Evolutionary conservation across 2,888 invertebrate genomes (phyloP).

Genomic region (Geophilus truncorum): DNA sequence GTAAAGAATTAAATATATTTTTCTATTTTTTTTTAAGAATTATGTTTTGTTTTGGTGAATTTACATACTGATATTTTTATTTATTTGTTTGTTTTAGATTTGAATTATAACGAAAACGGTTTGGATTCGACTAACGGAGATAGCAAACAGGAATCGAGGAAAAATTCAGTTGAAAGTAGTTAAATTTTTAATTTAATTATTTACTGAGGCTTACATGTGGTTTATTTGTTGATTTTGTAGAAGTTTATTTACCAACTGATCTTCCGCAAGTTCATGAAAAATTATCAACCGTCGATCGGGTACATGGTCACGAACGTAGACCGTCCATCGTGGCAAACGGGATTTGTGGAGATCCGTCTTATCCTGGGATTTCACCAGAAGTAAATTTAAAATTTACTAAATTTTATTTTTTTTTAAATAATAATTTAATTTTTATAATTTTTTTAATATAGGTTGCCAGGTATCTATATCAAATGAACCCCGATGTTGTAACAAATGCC

Average conservation of each 20-base stretch:
- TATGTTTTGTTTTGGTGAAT: not conserved
- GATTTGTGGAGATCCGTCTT: not conserved
- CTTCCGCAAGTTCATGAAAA: constrained; percentile 25
- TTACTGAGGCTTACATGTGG: not conserved
- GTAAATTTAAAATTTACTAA: not conserved
- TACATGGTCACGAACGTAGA: not conserved
- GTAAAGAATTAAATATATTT: not conserved
- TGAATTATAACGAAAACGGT: not conserved
- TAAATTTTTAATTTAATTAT: not conserved
- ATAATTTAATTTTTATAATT: not conserved
- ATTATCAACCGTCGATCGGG: too few species aligned
- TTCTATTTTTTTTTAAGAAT: not conserved
- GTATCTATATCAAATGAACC: constrained; percentile 33
- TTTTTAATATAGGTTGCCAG: constrained; percentile 32
- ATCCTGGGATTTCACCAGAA: constrained; percentile 21
- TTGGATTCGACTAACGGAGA: not conserved
- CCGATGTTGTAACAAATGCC: constrained; percentile 29
- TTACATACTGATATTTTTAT: not conserved
- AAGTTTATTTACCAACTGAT: not conserved
- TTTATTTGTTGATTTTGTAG: not conserved
- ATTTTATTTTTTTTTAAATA: not conserved
- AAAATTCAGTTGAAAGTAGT: not conserved
- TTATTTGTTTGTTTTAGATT: not conserved
- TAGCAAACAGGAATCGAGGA: not conserved
- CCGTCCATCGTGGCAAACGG: not conserved